Evolutionary conservation across 2,888 invertebrate species (phyloP).

Genomic region (Drosophila maculinotata): DNA sequence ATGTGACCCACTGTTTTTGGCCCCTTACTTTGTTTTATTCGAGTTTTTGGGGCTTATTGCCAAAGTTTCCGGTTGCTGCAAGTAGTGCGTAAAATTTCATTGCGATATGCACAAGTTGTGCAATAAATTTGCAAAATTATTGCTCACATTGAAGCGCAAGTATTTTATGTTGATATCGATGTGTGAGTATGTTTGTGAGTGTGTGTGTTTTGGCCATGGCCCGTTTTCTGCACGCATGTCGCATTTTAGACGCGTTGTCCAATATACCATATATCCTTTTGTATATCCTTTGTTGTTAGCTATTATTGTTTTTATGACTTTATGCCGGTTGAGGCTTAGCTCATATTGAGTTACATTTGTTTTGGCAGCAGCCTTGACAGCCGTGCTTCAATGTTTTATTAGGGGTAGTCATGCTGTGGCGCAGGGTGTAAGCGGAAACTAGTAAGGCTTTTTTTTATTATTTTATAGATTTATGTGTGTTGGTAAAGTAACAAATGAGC

Average conservation of each 20-base stretch:
- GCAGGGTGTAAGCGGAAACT: conserved; percentile 12
- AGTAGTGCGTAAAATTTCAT: conserved; percentile 78
- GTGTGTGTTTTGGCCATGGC: conserved; percentile 49
- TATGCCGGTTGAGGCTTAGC: conserved; percentile 31
- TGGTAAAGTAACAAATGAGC: not conserved
- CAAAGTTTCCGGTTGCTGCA: conserved; percentile 64
- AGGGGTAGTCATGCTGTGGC: not conserved
- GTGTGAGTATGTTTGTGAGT: conserved; percentile 3
- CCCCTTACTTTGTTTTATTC: conserved; percentile 62
- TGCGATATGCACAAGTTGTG: conserved; percentile 74
- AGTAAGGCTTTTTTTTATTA: conserved; percentile 10
- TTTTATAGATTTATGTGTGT: conserved; percentile 19
- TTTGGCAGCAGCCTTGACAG: conserved; percentile 32
- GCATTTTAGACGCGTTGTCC: conserved; percentile 51
- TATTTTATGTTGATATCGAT: conserved; percentile 58
- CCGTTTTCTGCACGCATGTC: conserved; percentile 49
- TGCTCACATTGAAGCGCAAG: conserved; percentile 67
- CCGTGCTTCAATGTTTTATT: conserved; percentile 43
- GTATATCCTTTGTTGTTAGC: conserved; percentile 33
- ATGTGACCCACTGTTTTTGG: conserved; percentile 63
- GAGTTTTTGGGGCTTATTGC: conserved; percentile 52
- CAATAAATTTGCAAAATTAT: conserved; percentile 73
- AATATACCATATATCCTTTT: conserved; percentile 39
- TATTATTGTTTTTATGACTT: conserved; percentile 63
- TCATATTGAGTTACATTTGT: conserved; percentile 44